Base-by-base conservation (phyloP, 1,140 invertebrate species). In the Babylonia areolata region DNA sequence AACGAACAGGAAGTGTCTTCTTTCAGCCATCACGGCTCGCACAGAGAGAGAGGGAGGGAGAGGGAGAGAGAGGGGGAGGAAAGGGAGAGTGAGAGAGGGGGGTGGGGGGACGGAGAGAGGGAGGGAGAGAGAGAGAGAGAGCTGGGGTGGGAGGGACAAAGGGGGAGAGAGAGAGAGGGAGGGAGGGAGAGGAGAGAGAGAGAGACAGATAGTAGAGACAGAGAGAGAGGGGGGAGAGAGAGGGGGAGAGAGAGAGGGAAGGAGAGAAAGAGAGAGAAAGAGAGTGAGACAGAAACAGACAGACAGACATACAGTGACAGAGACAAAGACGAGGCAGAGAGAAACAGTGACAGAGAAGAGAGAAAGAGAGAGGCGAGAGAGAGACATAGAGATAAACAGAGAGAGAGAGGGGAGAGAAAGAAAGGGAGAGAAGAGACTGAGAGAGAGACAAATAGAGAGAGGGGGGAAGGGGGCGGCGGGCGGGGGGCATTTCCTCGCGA, bases 311-410 rank as follows among this genome's bases (percentile, higher is more conserved):
- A 64, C 17, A 64, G 0, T 6, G 0, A 64, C 15, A n/a, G 28
- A 86, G 51, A 81, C 1, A 37, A 86, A 35, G 54, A 80, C 46
- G 42, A 39, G 42, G 6, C 78, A 37, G 46, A 79, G 58, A 17
- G 17, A 85, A 37, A 78, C 31, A 79, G 40, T 31, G 39, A n/a
- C 35, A n/a, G 6, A 37, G 12, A 31, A 46, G 31, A 33, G 12
- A 58, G 28, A 37, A 75, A 37, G 35, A 33, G 20, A 51, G 11
- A 46, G 28, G 40, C 31, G 28, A 51, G 3, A 11, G 35, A 78
- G 71, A 51, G n/a, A 39, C 0, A 17, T n/a, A 42, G 35, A 78
- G 33, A 58, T 28, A 3, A 54, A 64, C 0, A 64, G 28, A 64
- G 58, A 64, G 28, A n/a, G 28, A 64, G 23, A 11, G 28, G 58